Base-by-base conservation (phyloP, 2,888 invertebrate genomes). In the Troilus luridus region DNA sequence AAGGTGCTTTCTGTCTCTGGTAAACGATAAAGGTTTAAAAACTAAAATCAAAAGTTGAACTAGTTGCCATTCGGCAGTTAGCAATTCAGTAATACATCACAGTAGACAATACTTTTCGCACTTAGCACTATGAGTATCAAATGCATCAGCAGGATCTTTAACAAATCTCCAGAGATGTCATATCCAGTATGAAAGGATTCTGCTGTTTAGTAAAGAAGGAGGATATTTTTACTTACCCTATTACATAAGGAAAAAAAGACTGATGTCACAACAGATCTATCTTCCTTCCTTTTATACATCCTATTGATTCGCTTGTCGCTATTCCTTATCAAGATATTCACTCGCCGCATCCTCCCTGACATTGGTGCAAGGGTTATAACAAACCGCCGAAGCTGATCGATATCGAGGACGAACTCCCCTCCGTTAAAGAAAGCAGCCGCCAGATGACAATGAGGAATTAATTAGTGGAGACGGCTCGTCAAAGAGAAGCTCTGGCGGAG, bases 381-480 rank as follows among this genome's bases (percentile, higher is more conserved):
- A 67, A 67, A 67, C 14, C 14, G 11, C 12, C 67, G 14, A 14
- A 14, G 67, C 24, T 27, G 72, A 19, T 77, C 72, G 72, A 77
- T 77, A 77, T 77, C 72, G 72, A 41, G 27, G 41, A 41, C 27
- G 27, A 27, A 77, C 72, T 77, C 72, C 27, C 72, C 41, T 72
- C 72, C 72, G 56, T 85, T 56, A 85, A 85, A 85, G 85, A 85
- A 85, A 58, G 85, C 85, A 85, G 85, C 56, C 54, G 85, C 85
- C 85, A n/a, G 56, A 85, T 77, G 85, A 85, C 85, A 85, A 85
- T 85, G 85, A 85, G 56, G 58, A 85, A 85, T 85, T 85, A 85
- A 85, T 85, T 85, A 85, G 54, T n/a, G 11, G n/a, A 85, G 56
- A 85, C 56, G 85, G 85, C 85, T 85, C 85, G 85, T 85, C 85